Percentiles rank a stretch among this genome's conserved stretches.
phyloP scores from a whole-genome alignment of 2,113 vertebrate species.

The Crotalus tigris region DNA sequence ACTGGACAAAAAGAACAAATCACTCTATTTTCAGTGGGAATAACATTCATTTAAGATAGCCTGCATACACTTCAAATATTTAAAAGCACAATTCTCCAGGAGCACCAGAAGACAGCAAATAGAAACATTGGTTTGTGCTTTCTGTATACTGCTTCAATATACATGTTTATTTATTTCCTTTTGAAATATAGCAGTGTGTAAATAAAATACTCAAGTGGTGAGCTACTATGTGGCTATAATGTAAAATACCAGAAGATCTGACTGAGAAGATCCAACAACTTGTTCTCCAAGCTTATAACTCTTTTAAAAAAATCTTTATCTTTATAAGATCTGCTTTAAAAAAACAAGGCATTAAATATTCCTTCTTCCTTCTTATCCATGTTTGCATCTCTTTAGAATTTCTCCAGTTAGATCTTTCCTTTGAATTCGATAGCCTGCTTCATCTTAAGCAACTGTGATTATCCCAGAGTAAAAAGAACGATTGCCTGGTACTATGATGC shows the following conservation, averaged over 20 bases:
- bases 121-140: not conserved
- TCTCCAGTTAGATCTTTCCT: constrained; percentile 8
- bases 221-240: not conserved
- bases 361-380: not conserved
- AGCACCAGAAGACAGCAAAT: not conserved
- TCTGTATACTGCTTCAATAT: not conserved
- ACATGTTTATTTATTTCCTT: not conserved
- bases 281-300: not conserved
- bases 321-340: not conserved
- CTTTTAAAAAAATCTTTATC: not conserved
- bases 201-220: not conserved
- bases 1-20: not conserved
- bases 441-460: constrained; percentile 51
- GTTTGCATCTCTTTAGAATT: not conserved
- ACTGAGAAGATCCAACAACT: not conserved
- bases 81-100: not conserved
- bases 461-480: constrained; percentile 37
- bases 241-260: not conserved
- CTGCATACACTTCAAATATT: not conserved
- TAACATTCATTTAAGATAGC: not conserved
- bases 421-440: constrained; percentile 52
- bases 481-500: constrained; percentile 19
- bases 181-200: not conserved
- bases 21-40: not conserved
- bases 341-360: not conserved